Conservation (phyloP, 2,888 invertebrate species). For the Callimorpha dominula region DNA sequence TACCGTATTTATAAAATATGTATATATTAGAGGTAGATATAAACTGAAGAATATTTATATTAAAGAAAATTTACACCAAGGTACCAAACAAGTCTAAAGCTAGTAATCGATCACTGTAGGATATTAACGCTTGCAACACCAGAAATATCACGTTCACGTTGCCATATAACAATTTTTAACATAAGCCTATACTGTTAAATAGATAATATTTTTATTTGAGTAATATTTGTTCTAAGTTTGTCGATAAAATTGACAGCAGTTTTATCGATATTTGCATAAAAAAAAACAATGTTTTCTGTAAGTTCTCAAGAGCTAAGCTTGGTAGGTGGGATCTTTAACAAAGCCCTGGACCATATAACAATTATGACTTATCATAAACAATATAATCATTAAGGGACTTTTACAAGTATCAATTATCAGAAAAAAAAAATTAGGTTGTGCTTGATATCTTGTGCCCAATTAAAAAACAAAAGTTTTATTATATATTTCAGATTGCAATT, state of each 20-base stretch:
- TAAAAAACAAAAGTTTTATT: background rate
- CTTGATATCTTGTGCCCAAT: background rate
- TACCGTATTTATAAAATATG: no score
- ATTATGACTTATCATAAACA: background rate
- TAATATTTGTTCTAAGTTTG: background rate
- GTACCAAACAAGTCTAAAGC: background rate
- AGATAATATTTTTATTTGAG: background rate
- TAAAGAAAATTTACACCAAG: background rate
- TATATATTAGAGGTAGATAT: no score
- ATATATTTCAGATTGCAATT: background rate
- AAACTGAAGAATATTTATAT: background rate
- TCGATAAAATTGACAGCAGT: background rate
- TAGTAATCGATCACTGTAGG: background rate
- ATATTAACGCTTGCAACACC: background rate
- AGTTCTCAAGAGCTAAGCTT: background rate
- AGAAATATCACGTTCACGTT: background rate
- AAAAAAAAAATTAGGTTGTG: background rate
- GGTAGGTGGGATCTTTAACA: background rate
- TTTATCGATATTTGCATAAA: background rate
- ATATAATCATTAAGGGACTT: background rate
- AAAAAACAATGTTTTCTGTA: background rate
- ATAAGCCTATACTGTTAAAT: background rate
- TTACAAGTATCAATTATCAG: background rate
- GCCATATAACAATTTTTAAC: background rate
- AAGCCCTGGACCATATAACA: background rate